Evolutionary conservation across 2,888 invertebrate species (phyloP).

Genomic region (Hemithea aestivaria): DNA sequence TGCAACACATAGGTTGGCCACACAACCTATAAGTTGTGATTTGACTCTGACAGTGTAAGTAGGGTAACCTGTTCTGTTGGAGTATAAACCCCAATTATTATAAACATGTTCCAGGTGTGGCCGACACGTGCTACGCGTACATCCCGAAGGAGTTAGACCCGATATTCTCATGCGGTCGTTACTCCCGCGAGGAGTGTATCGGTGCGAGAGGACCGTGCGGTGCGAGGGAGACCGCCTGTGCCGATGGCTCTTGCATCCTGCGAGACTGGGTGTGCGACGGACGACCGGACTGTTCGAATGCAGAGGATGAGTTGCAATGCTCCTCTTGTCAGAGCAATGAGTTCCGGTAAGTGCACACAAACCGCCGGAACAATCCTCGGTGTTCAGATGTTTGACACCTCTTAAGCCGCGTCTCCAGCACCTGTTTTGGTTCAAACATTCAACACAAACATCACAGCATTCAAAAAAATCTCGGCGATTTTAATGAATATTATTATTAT

Average conservation of each 20-base stretch:
- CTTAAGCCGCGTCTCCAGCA: too few species aligned
- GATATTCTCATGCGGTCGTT: conserved; percentile 80
- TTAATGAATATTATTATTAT: too few species aligned
- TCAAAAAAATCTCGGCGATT: too few species aligned
- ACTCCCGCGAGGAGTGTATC: conserved; percentile 80
- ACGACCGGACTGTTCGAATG: conserved; percentile 79
- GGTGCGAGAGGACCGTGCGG: conserved; percentile 70
- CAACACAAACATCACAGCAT: too few species aligned
- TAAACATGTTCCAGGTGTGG: conserved; percentile 69
- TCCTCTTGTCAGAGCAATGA: conserved; percentile 51
- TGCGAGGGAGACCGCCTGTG: conserved; percentile 76
- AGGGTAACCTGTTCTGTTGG: too few species aligned
- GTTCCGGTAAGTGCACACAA: conserved; percentile 57
- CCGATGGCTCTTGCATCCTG: conserved; percentile 80
- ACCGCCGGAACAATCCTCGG: too few species aligned
- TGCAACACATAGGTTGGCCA: too few species aligned
- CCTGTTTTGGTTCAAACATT: too few species aligned
- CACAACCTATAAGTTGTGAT: too few species aligned
- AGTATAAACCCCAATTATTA: too few species aligned
- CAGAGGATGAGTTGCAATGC: conserved; percentile 81
- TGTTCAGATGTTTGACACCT: too few species aligned
- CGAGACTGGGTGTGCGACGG: conserved; percentile 82
- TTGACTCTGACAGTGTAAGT: too few species aligned
- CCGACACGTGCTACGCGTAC: conserved; percentile 80
- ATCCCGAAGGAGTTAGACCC: conserved; percentile 77